Percentiles rank a stretch among this genome's conserved stretches.
phyloP scores from a whole-genome alignment of 2,888 invertebrate genomes.

The Drosophila aldrichi region DNA sequence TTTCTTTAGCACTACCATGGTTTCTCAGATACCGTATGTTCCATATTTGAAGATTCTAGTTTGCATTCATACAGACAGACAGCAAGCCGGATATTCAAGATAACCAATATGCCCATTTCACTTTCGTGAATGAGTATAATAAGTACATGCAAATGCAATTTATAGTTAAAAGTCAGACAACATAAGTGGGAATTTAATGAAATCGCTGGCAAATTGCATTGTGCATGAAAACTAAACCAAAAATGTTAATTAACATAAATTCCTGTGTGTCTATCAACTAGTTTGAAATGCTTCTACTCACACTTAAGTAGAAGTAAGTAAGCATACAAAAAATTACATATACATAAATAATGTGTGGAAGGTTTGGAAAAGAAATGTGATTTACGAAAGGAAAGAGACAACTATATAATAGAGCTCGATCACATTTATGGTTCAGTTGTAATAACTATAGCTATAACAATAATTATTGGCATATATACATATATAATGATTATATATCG shows the following conservation, averaged over 20 bases:
- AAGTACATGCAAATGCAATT: not conserved
- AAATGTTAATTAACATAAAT: conserved; percentile 36
- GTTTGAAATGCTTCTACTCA: conserved; percentile 3
- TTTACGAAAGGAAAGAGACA: conserved; percentile 7
- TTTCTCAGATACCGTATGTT: no score
- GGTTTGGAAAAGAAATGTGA: conserved; percentile 14
- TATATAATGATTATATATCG: not conserved
- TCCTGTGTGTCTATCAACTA: conserved; percentile 24
- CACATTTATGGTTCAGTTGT: conserved; percentile 9
- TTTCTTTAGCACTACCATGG: no score
- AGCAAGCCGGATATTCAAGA: no score
- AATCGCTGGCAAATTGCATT: conserved; percentile 17
- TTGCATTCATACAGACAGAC: no score
- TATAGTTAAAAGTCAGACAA: conserved; percentile 3
- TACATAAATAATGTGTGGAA: not conserved
- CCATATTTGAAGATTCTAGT: no score
- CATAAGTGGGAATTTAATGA: not conserved
- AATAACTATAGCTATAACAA: conserved; percentile 1
- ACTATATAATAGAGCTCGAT: conserved; percentile 9
- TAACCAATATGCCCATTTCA: no score
- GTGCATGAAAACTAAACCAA: conserved; percentile 1
- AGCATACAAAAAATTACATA: not conserved
- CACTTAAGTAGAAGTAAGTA: not conserved
- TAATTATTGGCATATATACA: conserved; percentile 10
- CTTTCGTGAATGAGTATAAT: no score